Base-by-base conservation (phyloP, 1,140 invertebrate genomes). In the Galendromus occidentalis region DNA sequence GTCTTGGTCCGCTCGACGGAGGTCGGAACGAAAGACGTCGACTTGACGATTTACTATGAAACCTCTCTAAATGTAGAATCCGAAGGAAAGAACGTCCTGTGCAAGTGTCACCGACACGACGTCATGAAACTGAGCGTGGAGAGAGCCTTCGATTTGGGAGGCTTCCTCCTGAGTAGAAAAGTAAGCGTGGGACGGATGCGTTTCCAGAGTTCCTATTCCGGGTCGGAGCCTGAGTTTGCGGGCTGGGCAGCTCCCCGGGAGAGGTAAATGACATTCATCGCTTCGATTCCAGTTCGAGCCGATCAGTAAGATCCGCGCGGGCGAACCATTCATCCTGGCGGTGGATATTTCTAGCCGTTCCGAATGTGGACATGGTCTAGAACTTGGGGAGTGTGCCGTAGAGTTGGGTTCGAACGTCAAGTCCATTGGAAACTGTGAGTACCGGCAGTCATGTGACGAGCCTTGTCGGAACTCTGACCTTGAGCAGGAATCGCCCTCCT, bases 71-170 rank as follows among this genome's bases (percentile, higher is more conserved):
- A 4, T 22, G 51, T 59, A 2, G 25, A 29, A 33, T 59, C 51
- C 2, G 51, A 59, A 9, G 51, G 51, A 14, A 59, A 59, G 9
- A 59, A 59, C 22, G 51, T 59, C 14, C 25, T 59, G 9, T 59
- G 51, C 51, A 59, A 33, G n/a, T 78, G 76, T 70, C 59, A 68
- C 30, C 74, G 73, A 65, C 70, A 74, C 59, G 73, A 76, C 64
- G 66, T 68, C 5, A 66, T 76, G 14, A 70, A 68, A 28, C 64
- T 78, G 51, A 67, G 69, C 22, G 72, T 71, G 25, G 71, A 75
- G 6, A 70, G 73, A 25, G 74, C 76, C 7, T 76, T 78, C 71
- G 72, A 76, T 64, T 73, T 78, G 18, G 70, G 71, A 9, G 70
- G 75, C 18, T 74, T 74, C 42, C 67, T 75, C 1, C 70, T 74